Conservation (phyloP, 2,888 invertebrate genomes). For the Spilarctia lutea region DNA sequence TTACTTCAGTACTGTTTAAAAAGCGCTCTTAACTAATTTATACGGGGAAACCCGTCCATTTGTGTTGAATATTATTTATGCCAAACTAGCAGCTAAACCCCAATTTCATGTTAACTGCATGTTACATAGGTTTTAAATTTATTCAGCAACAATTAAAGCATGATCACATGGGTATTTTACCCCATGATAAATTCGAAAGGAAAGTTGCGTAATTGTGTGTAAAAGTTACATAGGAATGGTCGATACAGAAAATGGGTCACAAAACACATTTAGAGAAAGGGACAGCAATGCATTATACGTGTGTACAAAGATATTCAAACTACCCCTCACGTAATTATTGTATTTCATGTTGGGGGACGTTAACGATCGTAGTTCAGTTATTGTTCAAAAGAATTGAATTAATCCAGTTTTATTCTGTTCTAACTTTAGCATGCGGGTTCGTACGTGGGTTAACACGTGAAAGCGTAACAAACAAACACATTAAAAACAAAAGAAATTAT, state of each 20-base stretch:
- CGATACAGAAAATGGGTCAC: constrained; percentile 25
- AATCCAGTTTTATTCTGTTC: not conserved
- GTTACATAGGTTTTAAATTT: not conserved
- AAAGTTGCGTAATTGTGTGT: constrained; percentile 1
- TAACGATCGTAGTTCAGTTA: constrained; percentile 21
- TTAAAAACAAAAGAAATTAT: too few species aligned
- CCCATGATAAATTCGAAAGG: not conserved
- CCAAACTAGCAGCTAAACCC: not conserved
- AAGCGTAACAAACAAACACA: too few species aligned
- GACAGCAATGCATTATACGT: constrained; percentile 11
- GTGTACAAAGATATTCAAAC: constrained; percentile 14
- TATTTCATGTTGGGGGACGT: constrained; percentile 26
- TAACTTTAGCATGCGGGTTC: not conserved
- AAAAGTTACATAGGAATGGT: constrained; percentile 4
- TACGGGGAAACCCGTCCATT: not conserved
- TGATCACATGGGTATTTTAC: not conserved
- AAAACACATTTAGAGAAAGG: constrained; percentile 21
- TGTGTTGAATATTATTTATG: not conserved
- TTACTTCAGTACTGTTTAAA: not conserved
- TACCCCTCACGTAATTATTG: constrained; percentile 21
- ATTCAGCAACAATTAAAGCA: not conserved
- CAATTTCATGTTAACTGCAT: not conserved
- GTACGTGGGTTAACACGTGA: too few species aligned
- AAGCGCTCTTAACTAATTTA: not conserved
- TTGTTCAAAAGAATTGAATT: constrained; percentile 13